Conservation (phyloP, 2,888 invertebrate species). For the Macaria liturata region DNA sequence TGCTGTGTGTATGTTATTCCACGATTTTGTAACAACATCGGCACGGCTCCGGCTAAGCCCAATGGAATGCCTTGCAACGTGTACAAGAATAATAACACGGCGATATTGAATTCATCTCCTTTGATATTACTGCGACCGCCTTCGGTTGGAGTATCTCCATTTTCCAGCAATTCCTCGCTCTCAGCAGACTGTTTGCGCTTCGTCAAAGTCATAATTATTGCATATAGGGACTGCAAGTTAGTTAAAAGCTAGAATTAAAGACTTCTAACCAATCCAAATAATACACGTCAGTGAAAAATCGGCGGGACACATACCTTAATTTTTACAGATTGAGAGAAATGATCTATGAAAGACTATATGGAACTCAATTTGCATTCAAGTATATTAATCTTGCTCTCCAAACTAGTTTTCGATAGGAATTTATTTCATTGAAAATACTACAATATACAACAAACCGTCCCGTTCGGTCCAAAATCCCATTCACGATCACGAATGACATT, state of each 20-base stretch:
- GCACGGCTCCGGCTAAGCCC: slow-evolving; percentile 96
- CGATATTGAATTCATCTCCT: slow-evolving; percentile 92
- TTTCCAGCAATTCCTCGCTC: slow-evolving; percentile 70
- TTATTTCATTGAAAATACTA: too few relatives aligned
- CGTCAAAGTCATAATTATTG: slow-evolving; percentile 68
- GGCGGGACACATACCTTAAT: slow-evolving; percentile 62
- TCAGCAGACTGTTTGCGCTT: slow-evolving; percentile 69
- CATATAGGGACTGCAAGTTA: slow-evolving; percentile 59
- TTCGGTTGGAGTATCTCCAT: slow-evolving; percentile 56
- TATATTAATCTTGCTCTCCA: too few relatives aligned
- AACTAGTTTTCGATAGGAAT: too few relatives aligned
- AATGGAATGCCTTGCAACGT: slow-evolving; percentile 97
- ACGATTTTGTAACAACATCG: slow-evolving; percentile 96
- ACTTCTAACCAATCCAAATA: slow-evolving; percentile 43
- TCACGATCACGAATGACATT: too few relatives aligned
- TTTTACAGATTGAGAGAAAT: slow-evolving; percentile 43
- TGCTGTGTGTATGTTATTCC: slow-evolving; percentile 97
- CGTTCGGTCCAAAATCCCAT: too few relatives aligned
- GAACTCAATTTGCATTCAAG: too few relatives aligned
- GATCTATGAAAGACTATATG: slow-evolving; percentile 19
- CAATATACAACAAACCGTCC: too few relatives aligned
- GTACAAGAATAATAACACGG: slow-evolving; percentile 95
- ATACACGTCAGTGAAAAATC: slow-evolving; percentile 64
- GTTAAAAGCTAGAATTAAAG: slow-evolving; percentile 19
- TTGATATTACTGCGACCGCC: slow-evolving; percentile 78